Evolutionary conservation across 1,140 invertebrate genomes (phyloP), one percentile per base, ranked within the genome.

Genomic region (Magallana ariakensis): DNA sequence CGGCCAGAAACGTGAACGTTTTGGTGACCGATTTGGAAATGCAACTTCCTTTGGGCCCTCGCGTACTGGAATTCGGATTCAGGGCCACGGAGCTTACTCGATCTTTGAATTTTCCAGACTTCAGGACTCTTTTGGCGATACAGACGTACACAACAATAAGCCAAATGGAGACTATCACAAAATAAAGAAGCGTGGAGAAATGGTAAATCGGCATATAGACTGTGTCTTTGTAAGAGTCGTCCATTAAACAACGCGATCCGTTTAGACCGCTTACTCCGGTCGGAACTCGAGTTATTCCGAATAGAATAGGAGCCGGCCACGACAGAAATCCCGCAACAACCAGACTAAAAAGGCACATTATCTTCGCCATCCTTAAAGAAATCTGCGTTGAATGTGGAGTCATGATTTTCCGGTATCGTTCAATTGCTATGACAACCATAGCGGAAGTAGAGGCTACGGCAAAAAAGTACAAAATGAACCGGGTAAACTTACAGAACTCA

Each of bases 361-460:
- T 15, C 84, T 91, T 89, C 0, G 91, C 87, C n/a, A 57, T 84
- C 19, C 22, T 46, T 6, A 60, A 46, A 11, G 86, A 85, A 26
- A 92, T 85, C 15, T 89, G 58, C n/a, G 13, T 80, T 1, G 81
- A 53, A 60, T 88, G 84, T 2, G 91, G 91, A 9, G 85, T 85
- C 66, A 91, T 91, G 26, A 92, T 90, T 60, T 90, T 90, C 11
- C 89, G 86, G 87, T 90, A 92, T n/a, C 85, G 60, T 80, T 92
- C 92, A 46, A 90, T 62, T 53, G 92, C 90, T 55, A 92, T 92
- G 19, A 90, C 70, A 2, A 91, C 66, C 19, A 92, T 85, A 16
- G 90, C 88, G 7, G 87, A 87, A 11, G 87, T 55, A 8, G 92
- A 88, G 3, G 89, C 86, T 60, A 88, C 87, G 56, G 91, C 90